Base-by-base conservation (phyloP, 2,113 vertebrate genomes). In the Aspidoscelis tigris region DNA sequence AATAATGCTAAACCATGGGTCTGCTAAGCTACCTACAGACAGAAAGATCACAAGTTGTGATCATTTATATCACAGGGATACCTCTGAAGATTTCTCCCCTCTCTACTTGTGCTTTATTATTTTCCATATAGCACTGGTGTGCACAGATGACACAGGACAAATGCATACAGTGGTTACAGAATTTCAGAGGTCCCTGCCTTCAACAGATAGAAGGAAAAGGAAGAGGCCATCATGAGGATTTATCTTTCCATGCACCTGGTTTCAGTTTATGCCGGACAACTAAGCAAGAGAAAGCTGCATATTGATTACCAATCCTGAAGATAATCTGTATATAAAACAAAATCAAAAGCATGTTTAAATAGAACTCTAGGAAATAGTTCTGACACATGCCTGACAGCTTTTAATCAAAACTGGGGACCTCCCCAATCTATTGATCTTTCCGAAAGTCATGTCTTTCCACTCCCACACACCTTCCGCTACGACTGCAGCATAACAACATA, bases 321-420 rank as follows among this genome's bases (percentile, higher is more conserved):
- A 65, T 24, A 53, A 21, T n/a, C 20, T 53, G 24, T 10, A 55
- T n/a, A 20, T 39, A 79, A 66, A 43, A 12, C 7, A 24, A 76
- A 70, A 6, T 50, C 89, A 73, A 82, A 53, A 33, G 2, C 41
- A 61, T 47, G 21, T 1, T 24, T 77, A 81, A 5, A 66, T 82
- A n/a, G 26, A 4, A 33, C 21, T 41, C 53, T 43, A 80, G 33
- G 85, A 88, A 47, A 58, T 81, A 83, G 78, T 26, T 24, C 20
- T 44, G 47, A 18, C 9, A 91, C 7, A n/a, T 82, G 22, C 7
- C 85, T 58, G 53, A 16, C 12, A 89, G 74, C 84, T 33, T 44
- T 75, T 3, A 10, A 83, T 69, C 55, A 89, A 84, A 80, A 81
- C 50, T 9, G n/a, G 72, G 2, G 61, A 9, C n/a, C 53, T 91